phyloP scores from a whole-genome alignment of 2,888 invertebrate species.

The Bruchidius siliquastri region DNA sequence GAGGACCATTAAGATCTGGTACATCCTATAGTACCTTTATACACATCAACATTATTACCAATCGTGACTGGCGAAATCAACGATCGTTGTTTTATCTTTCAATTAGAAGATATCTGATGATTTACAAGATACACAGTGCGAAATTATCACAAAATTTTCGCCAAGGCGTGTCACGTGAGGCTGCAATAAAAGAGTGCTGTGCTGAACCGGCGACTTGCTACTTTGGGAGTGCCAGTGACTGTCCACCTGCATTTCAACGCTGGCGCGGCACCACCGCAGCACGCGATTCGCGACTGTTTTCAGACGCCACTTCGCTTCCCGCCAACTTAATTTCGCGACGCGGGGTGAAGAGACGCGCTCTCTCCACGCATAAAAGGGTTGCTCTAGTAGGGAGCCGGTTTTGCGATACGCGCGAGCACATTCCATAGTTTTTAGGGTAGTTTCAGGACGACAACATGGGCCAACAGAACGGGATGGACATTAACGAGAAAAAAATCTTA shows the following conservation, averaged over 20 bases:
- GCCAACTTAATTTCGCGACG: neutral
- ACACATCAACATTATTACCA: neutral
- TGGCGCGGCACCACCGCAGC: slow-evolving; percentile 9
- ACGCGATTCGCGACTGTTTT: slow-evolving; percentile 5
- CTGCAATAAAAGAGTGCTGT: slow-evolving; percentile 5
- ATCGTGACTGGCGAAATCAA: neutral
- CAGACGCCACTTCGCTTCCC: neutral
- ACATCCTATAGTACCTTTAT: no score
- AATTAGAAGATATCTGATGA: slow-evolving; percentile 7
- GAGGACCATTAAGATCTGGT: no score
- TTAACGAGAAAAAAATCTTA: neutral
- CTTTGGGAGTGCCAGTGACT: slow-evolving; percentile 10
- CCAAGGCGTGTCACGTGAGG: slow-evolving; percentile 14
- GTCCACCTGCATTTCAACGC: slow-evolving; percentile 9
- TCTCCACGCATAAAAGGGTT: neutral
- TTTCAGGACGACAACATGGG: neutral
- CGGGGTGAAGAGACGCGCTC: neutral
- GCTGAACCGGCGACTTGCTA: slow-evolving; percentile 5
- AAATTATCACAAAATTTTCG: slow-evolving; percentile 8
- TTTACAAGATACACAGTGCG: slow-evolving; percentile 5
- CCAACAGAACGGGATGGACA: neutral
- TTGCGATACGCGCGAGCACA: neutral
- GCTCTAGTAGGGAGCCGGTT: neutral
- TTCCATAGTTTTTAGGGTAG: neutral
- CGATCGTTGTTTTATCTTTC: neutral